Conservation (phyloP, 2,113 vertebrate species). For the Xenus cinereus region DNA sequence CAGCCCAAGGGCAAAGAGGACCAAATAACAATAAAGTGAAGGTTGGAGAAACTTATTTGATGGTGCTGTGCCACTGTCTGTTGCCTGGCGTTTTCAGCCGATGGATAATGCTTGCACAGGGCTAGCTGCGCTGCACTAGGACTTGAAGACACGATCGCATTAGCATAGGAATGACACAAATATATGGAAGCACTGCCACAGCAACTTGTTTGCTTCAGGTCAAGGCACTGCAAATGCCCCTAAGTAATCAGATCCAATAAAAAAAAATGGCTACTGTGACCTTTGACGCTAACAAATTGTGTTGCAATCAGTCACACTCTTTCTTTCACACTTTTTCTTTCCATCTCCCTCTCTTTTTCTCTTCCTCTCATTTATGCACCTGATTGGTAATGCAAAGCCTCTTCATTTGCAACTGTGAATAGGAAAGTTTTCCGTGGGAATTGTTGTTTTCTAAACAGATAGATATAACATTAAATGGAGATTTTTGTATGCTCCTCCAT, state of each 20-base stretch:
- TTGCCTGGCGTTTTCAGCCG: constrained; percentile 13
- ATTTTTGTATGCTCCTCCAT: neutral
- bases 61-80: neutral
- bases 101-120: neutral
- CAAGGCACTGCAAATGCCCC: neutral
- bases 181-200: neutral
- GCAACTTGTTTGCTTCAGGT: constrained; percentile 40
- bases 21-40: neutral
- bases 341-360: neutral
- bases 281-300: constrained; percentile 54
- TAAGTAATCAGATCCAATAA: constrained; percentile 37
- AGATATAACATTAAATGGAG: neutral
- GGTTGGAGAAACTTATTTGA: neutral
- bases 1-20: neutral
- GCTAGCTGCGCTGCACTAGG: neutral
- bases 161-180: constrained; percentile 28
- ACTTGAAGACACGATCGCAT: neutral
- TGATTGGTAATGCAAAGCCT: neutral
- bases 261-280: constrained; percentile 20
- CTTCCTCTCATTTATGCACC: constrained; percentile 12
- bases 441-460: neutral
- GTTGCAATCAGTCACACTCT: neutral
- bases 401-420: neutral
- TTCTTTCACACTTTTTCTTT: neutral
- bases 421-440: neutral